Base-by-base conservation (phyloP, 1,140 invertebrate genomes). In the Cecropterus lyciades region DNA sequence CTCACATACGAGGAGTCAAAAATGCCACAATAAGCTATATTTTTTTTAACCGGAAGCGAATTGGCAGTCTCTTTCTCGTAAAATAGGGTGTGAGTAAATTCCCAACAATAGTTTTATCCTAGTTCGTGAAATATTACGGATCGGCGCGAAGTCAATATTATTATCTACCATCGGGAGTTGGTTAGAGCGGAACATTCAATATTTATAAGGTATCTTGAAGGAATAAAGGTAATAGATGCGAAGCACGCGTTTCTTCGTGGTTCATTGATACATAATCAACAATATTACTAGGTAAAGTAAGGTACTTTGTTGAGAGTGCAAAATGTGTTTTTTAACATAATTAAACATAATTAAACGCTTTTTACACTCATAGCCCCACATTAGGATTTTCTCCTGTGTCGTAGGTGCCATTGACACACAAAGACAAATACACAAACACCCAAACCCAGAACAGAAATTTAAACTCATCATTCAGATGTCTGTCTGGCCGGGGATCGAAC, bases 101-200 rank as follows among this genome's bases (percentile, higher is more conserved):
- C 17, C n/a, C 20, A 59, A 24, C 20, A 46, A 57, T 57, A 53
- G 17, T 57, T 57, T 57, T 46, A 46, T 14, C 20, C 55, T 15
- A 46, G 17, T 57, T 46, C 16, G 40, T 57, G 55, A 57, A 57
- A 57, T 43, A 57, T 27, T 13, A 43, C 55, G 17, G 17, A 43
- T 27, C 37, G 40, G 20, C 16, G 42, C 42, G 55, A 57, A 57
- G 40, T 45, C 55, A 57, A 57, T 57, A 57, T 27, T 45, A 45
- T 57, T 59, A 59, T 43, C 20, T 46, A 59, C 40, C 55, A 16
- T 20, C 20, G 55, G 55, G 55, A 45, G 17, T 57, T 43, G 40
- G 55, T 57, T 45, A 43, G 55, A 57, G 40, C 40, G 40, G 55
- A 43, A 57, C 55, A 53, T 53, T 53, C 51, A 57, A 57, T 57